phyloP scores from a whole-genome alignment of 2,888 invertebrate species.

The Orthosia gothica region DNA sequence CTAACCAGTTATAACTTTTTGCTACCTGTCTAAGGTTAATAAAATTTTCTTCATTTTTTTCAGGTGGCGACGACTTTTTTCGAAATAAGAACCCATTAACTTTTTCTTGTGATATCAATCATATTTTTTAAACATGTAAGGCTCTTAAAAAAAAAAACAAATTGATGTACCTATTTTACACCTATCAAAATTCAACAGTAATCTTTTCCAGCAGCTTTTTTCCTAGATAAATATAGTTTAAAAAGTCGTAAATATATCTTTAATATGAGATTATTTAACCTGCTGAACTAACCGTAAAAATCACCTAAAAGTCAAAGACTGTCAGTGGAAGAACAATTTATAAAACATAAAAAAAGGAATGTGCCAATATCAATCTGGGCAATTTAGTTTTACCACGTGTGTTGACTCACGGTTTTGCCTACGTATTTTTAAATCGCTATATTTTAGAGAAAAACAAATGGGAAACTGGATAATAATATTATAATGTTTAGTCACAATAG shows the following conservation, averaged over 20 bases:
- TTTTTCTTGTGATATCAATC: constrained; percentile 15
- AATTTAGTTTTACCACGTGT: constrained; percentile 41
- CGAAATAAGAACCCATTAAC: not conserved
- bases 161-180: constrained; percentile 9
- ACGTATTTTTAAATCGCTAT: constrained; percentile 59
- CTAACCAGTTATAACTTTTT: constrained; percentile 7
- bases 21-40: constrained; percentile 3
- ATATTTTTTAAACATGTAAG: not conserved
- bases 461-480: constrained; percentile 78
- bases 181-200: constrained; percentile 4
- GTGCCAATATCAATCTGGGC: constrained; percentile 62
- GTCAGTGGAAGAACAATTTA: constrained; percentile 62
- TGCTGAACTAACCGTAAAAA: constrained; percentile 55
- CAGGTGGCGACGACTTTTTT: not conserved
- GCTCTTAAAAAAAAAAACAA: constrained; percentile 7
- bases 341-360: constrained; percentile 64
- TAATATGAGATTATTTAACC: constrained; percentile 56
- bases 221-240: constrained; percentile 39
- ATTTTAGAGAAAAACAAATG: constrained; percentile 75
- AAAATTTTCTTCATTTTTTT: constrained; percentile 5
- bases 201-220: constrained; percentile 20
- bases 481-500: constrained; percentile 85
- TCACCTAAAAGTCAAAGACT: constrained; percentile 61
- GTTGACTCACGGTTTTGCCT: constrained; percentile 52
- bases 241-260: constrained; percentile 45